Percentiles rank a stretch among this genome's conserved stretches.
These are phyloP conservation scores for Grammomys dolichurus DNA, from an alignment of 2,113 vertebrate species.

Conservation along the genomic window DNA sequence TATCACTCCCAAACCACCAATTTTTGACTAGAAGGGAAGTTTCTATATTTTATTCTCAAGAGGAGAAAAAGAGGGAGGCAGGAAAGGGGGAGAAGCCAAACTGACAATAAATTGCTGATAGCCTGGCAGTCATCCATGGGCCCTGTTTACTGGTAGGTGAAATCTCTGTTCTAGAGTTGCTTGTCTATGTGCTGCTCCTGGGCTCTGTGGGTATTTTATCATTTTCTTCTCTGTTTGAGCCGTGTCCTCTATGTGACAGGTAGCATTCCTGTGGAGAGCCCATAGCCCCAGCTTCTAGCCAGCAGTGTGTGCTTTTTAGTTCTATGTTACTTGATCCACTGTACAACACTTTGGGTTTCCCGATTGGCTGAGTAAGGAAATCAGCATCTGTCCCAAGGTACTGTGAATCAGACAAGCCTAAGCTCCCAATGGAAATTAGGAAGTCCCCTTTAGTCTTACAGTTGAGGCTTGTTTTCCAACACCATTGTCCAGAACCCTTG, in stretches of 20 bases:
- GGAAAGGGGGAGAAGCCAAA: too few relatives aligned
- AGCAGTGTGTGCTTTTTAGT: not conserved
- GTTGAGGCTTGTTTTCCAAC: not conserved
- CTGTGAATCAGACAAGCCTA: not conserved
- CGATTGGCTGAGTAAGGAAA: not conserved
- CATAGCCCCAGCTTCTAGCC: accelerated
- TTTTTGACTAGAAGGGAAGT: not conserved
- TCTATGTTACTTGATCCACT: not conserved
- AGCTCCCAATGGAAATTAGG: not conserved
- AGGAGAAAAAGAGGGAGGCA: not conserved
- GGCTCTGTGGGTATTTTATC: not conserved
- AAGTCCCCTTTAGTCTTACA: not conserved
- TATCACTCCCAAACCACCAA: not conserved
- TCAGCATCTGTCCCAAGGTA: too few relatives aligned
- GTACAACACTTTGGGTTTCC: not conserved
- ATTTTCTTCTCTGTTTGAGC: not conserved
- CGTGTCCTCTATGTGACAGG: not conserved
- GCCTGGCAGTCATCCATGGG: not conserved
- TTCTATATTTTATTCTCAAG: not conserved
- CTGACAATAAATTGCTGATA: not conserved
- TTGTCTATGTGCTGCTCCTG: not conserved
- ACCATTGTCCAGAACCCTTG: not conserved
- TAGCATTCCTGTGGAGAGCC: not conserved
- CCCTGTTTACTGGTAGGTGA: not conserved
- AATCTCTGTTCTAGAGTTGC: not conserved